These are phyloP conservation scores for Nebria salina DNA, from an alignment of 2,888 invertebrate species.

Conservation along the genomic window DNA sequence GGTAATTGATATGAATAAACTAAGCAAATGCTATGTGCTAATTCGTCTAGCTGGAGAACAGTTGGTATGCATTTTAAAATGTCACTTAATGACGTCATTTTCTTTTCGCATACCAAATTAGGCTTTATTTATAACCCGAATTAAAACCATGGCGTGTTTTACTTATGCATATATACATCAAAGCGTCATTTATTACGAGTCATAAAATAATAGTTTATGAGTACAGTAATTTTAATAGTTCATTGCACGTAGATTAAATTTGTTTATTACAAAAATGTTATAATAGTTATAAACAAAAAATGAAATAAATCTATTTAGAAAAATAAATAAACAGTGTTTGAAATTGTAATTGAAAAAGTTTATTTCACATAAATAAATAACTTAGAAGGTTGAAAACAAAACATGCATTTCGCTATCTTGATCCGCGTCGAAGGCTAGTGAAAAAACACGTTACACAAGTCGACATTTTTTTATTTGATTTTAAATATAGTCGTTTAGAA, in stretches of 20 bases:
- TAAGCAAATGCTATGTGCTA: background rate
- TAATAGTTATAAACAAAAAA: background rate
- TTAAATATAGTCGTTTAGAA: conserved; percentile 5
- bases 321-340: too few species aligned
- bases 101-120: conserved; percentile 9
- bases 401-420: conserved; percentile 30
- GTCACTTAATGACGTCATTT: background rate
- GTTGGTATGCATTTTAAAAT: conserved; percentile 13
- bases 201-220: background rate
- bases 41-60: background rate
- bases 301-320: background rate
- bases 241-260: background rate
- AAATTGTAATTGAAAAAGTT: too few species aligned
- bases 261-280: background rate
- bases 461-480: conserved; percentile 19
- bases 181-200: background rate
- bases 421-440: conserved; percentile 25
- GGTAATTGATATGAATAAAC: background rate
- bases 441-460: conserved; percentile 31
- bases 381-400: conserved; percentile 13
- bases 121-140: background rate
- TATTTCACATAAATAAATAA: background rate
- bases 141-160: background rate
- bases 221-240: background rate
- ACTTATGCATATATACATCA: background rate